phyloP scores from a whole-genome alignment of 2,113 vertebrate genomes.

The Capra hircus region DNA sequence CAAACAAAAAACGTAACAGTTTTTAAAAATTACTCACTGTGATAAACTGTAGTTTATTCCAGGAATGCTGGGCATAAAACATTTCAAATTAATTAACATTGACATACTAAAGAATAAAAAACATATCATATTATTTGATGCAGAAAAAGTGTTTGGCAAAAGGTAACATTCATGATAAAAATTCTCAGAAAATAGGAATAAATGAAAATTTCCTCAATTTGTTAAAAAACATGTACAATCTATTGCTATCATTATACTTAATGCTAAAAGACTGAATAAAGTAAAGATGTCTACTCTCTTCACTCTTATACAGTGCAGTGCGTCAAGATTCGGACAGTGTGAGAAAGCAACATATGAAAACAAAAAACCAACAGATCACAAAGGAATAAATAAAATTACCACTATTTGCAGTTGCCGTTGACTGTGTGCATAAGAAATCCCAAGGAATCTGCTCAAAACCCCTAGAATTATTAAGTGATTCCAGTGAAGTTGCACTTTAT shows the following conservation, averaged over 20 bases:
- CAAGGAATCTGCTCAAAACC: not conserved
- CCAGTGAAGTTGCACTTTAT: not conserved
- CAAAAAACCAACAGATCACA: not conserved
- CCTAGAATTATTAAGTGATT: not conserved
- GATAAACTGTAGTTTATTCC: not conserved
- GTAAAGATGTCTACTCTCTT: not conserved
- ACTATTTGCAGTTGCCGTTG: not conserved
- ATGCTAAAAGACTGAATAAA: not conserved
- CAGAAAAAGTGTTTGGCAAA: not conserved
- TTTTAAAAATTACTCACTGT: not conserved
- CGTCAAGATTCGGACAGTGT: not conserved
- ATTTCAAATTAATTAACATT: not conserved
- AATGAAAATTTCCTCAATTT: not conserved
- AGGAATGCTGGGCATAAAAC: too few relatives aligned
- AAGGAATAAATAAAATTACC: not conserved
- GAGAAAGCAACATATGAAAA: not conserved
- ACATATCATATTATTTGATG: not conserved
- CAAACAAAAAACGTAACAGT: not conserved
- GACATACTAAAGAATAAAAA: not conserved
- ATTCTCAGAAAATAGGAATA: not conserved
- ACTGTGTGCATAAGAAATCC: not conserved
- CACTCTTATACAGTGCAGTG: not conserved
- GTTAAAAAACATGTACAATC: not conserved
- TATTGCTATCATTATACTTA: not conserved
- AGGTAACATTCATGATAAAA: not conserved